Base-by-base conservation (phyloP, 2,888 invertebrate species). In the Microchrysa polita region DNA sequence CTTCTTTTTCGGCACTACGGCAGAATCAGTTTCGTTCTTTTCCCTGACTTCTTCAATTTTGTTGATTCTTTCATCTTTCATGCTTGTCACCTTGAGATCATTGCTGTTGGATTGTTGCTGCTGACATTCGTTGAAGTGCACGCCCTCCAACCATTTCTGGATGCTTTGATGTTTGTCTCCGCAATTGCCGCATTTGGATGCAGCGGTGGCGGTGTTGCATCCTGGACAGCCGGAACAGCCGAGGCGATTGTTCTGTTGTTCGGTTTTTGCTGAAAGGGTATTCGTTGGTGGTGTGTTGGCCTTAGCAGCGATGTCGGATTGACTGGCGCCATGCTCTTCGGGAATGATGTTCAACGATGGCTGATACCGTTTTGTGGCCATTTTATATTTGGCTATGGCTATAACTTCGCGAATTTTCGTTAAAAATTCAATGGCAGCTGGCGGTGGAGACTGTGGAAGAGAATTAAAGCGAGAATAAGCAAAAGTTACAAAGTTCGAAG, bases 351-450 rank as follows among this genome's bases (percentile, higher is more conserved):
- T 88, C 5, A 95, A 85, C 67, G 91, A 90, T 0, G 95, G 95
- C 74, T 91, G 88, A 81, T 93, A 95, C 74, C 91, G 88, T 84
- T 95, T 94, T 0, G 91, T 86, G 53, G 90, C 89, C 92, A 95
- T 94, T 86, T 95, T 95, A 79, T 93, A 92, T 81, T 95, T 95
- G 7, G 96, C 96, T 67, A 95, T 91, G 55, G 94, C 88, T 79
- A 96, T 95, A 5, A 96, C 95, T 87, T 95, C 95, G 76, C 96
- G 90, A 76, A 96, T 94, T 87, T 95, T 94, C 0, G 90, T 88
- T 67, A 96, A 87, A 82, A 96, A 96, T 83, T 96, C 96, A 78
- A 95, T 86, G 23, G 96, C 96, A 72, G 95, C 94, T 55, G 94
- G 93, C 60, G 96, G 96, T 22, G 96, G 96, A 78, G 94, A 91